phyloP scores from a whole-genome alignment of 2,888 invertebrate genomes.

The Drosophila melanosoma region DNA sequence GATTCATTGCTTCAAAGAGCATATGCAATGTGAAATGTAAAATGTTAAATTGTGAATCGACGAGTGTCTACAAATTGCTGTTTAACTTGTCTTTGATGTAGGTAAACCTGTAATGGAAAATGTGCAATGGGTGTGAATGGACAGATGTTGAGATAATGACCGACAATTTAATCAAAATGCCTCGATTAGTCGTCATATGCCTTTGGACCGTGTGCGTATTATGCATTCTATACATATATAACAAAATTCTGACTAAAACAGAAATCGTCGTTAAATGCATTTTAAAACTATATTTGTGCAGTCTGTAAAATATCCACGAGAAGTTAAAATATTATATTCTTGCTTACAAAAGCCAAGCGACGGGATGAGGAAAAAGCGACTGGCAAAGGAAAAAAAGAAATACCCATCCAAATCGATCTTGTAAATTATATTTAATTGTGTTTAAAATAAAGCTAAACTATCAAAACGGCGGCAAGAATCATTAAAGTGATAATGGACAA shows the following conservation, averaged over 20 bases:
- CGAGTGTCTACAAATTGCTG: slow-evolving; percentile 23
- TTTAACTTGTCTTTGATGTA: slow-evolving; percentile 26
- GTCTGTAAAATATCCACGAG: no score
- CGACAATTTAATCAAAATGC: slow-evolving; percentile 7
- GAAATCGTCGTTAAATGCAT: no score
- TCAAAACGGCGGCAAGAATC: no score
- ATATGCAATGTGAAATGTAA: slow-evolving; percentile 50
- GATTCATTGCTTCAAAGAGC: slow-evolving; percentile 70
- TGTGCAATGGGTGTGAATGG: slow-evolving; percentile 29
- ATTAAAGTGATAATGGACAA: no score
- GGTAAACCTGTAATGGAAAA: not conserved
- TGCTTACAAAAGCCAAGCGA: no score
- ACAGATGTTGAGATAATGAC: slow-evolving; percentile 40
- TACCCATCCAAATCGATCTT: not conserved
- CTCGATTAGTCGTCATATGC: slow-evolving; percentile 14
- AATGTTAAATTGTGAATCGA: slow-evolving; percentile 24
- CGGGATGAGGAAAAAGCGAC: no score
- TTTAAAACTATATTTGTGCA: no score
- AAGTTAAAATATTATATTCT: no score
- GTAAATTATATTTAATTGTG: not conserved
- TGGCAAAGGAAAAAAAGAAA: not conserved
- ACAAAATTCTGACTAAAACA: no score
- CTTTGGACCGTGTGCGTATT: slow-evolving; percentile 17
- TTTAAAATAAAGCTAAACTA: not conserved
- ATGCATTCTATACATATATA: no score